Base-by-base conservation (phyloP, 2,888 invertebrate genomes). In the Pherbina coryleti region DNA sequence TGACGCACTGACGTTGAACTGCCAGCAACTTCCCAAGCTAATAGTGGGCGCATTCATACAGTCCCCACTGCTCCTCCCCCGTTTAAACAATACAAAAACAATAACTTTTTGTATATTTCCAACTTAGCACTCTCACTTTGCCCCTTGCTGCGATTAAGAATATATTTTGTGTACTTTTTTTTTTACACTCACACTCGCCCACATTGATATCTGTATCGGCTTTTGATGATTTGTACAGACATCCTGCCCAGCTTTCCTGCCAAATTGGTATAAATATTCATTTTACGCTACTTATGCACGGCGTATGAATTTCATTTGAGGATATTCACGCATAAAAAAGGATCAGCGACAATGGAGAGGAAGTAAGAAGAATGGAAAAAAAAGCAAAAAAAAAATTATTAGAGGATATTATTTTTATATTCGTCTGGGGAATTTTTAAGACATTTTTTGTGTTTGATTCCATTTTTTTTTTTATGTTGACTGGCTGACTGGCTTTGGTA, bases 201-300 rank as follows among this genome's bases (percentile, higher is more conserved):
- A 4, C 22, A 5, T 62, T 55, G 62, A 44, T 64, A 49, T 64
- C 64, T 74, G 64, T 64, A 62, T 64, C 62, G 72, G 72, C 57
- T 57, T 73, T 49, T 57, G 62, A 51, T 64, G 66, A 74, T 74
- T 74, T 74, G 49, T 51, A 28, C 11, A 44, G n/a, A 34, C 72
- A n/a, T n/a, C 8, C 72, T 5, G 19, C 51, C 66, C 25, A 51
- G n/a, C 44, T 37, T 28, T 55, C 4, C 34, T 37, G 44, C 49
- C 25, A 44, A 25, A 64, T 49, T 53, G n/a, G 72, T 60, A 80
- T 81, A 80, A 82, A 81, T 83, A 81, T 81, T 81, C 82, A 84
- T 84, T 84, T 84, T 82, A 83, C 82, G 84, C 84, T 84, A 83
- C 83, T 84, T 84, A 84, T 83, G 81, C 82, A 81, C 81, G 83